phyloP scores from a whole-genome alignment of 2,113 vertebrate genomes.

The Lepus europaeus region DNA sequence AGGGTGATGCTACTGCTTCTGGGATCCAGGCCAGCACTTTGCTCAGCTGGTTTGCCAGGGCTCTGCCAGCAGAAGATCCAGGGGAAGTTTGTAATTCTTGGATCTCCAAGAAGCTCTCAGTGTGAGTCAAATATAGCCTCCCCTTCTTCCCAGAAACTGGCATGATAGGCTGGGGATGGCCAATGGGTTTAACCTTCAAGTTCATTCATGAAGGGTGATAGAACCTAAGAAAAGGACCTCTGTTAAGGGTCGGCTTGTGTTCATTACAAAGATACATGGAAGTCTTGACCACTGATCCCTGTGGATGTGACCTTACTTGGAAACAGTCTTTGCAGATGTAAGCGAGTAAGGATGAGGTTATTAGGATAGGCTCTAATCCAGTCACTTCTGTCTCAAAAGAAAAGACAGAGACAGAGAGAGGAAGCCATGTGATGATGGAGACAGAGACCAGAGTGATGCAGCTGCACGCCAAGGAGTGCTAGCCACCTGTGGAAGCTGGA shows the following conservation, averaged over 20 bases:
- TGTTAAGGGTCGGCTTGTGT: background rate
- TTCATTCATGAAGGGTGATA: background rate
- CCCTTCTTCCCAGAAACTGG: background rate
- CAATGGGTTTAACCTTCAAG: background rate
- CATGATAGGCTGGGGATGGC: background rate
- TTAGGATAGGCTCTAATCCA: background rate
- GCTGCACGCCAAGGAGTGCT: background rate
- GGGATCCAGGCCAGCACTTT: background rate
- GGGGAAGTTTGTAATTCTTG: constrained; percentile 38
- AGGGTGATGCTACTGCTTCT: background rate
- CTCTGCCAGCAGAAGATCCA: background rate
- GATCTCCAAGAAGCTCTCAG: background rate
- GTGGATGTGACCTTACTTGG: background rate
- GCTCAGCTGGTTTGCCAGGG: background rate
- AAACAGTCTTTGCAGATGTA: background rate
- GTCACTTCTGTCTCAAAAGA: background rate
- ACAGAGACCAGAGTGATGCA: accelerated
- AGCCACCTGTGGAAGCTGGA: background rate
- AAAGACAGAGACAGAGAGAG: background rate
- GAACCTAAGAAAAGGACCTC: background rate
- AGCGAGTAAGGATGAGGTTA: background rate
- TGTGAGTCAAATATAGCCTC: background rate
- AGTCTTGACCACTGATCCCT: background rate
- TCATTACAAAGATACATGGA: background rate
- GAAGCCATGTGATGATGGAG: background rate